Evolutionary conservation across 2,888 invertebrate genomes (phyloP).

Genomic region (Acanthacorydalis orientalis): DNA sequence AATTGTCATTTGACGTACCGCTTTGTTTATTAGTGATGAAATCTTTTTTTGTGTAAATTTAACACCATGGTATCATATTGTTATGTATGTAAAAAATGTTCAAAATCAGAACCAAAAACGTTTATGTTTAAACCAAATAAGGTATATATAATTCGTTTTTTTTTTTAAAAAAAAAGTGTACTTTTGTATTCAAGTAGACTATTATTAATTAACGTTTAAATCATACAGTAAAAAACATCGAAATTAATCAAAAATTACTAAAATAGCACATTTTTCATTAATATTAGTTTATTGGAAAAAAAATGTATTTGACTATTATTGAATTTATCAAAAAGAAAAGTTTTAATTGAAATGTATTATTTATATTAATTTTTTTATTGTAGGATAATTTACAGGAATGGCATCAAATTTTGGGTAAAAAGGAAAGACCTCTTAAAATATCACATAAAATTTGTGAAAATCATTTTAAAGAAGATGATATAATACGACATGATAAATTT

Average conservation of each 20-base stretch:
- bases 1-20: too few species aligned
- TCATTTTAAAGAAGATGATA: not conserved
- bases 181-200: too few species aligned
- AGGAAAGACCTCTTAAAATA: not conserved
- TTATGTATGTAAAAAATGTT: not conserved
- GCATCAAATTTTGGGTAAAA: not conserved
- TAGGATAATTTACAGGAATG: conserved; percentile 1
- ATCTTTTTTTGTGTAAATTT: not conserved
- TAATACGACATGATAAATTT: not conserved
- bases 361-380: not conserved
- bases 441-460: conserved; percentile 1
- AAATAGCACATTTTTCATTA: too few species aligned
- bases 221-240: too few species aligned
- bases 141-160: not conserved
- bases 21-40: too few species aligned
- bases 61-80: not conserved
- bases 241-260: too few species aligned
- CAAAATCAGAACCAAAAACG: not conserved
- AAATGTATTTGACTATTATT: too few species aligned
- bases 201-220: too few species aligned
- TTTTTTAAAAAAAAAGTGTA: too few species aligned
- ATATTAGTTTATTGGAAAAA: too few species aligned
- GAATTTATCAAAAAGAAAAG: too few species aligned
- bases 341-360: not conserved
- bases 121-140: conserved; percentile 2